Conservation (phyloP, 2,888 invertebrate species). For the Liodrosophila aerea region DNA sequence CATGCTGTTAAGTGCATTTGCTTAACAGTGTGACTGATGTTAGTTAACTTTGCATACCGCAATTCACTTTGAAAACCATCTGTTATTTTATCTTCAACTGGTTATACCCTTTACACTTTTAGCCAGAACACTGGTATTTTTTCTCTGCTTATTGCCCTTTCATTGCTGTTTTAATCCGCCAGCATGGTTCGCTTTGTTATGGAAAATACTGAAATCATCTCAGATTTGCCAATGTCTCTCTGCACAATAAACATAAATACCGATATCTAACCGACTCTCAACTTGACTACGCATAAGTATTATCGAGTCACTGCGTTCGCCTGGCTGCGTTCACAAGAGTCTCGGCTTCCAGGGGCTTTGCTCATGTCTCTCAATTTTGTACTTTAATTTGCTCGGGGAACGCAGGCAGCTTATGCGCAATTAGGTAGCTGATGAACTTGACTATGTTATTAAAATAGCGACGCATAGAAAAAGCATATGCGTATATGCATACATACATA, state of each 20-base stretch:
- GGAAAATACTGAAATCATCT: conserved; percentile 46
- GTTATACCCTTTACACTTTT: conserved; percentile 19
- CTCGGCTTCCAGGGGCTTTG: neutral
- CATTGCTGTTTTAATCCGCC: conserved; percentile 14
- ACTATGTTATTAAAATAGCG: conserved; percentile 44
- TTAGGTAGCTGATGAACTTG: conserved; percentile 59
- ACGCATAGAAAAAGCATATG: conserved; percentile 1
- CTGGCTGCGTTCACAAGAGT: conserved; percentile 26
- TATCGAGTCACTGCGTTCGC: conserved; percentile 41
- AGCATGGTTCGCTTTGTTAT: conserved; percentile 32
- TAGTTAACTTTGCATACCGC: too few species aligned
- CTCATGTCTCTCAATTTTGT: conserved; percentile 8
- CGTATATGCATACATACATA: too few species aligned
- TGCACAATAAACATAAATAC: too few species aligned
- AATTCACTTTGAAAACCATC: neutral
- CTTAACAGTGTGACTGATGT: too few species aligned
- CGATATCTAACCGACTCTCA: conserved; percentile 21
- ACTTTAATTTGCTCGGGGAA: conserved; percentile 26
- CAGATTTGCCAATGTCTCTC: too few species aligned
- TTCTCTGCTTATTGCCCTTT: conserved; percentile 16
- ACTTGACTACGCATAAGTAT: conserved; percentile 41
- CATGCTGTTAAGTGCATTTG: too few species aligned
- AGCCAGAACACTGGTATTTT: too few species aligned
- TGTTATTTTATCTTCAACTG: neutral
- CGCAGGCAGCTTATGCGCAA: conserved; percentile 45